Conservation (phyloP, 2,797 vertebrate species). For the Malurus leucopterus region DNA sequence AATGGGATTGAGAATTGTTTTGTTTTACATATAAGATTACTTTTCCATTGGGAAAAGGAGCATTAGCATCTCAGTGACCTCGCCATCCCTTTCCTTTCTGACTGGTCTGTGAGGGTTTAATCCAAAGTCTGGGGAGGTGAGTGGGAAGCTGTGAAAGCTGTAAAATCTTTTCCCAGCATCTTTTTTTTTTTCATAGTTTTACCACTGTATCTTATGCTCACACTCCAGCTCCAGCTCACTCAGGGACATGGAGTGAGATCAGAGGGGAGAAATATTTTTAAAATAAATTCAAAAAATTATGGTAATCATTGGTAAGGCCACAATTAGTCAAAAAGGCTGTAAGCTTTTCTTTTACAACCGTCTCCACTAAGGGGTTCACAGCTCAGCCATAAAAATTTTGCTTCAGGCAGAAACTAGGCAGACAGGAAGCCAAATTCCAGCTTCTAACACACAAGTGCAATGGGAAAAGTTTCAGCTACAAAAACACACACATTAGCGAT, state of each 20-base stretch:
- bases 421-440: slow-evolving; percentile 67
- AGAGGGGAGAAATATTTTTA: neutral
- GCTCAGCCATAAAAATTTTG: slow-evolving; percentile 64
- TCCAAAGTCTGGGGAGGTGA: neutral
- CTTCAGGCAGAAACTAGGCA: slow-evolving; percentile 63
- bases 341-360: slow-evolving; percentile 59
- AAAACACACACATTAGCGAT: slow-evolving; percentile 37
- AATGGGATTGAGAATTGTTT: neutral
- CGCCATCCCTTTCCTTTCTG: neutral
- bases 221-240: neutral
- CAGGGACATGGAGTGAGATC: neutral
- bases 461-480: slow-evolving; percentile 56
- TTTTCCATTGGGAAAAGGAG: neutral
- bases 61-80: neutral
- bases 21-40: neutral
- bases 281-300: slow-evolving; percentile 19
- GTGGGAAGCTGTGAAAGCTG: neutral
- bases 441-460: slow-evolving; percentile 61
- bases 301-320: slow-evolving; percentile 6
- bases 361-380: slow-evolving; percentile 54
- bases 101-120: neutral
- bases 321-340: slow-evolving; percentile 63
- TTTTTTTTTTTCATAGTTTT: neutral
- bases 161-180: neutral
- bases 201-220: neutral